These are phyloP conservation scores for Parnassius mnemosyne DNA, from an alignment of 2,888 invertebrate genomes.

Conservation along the genomic window DNA sequence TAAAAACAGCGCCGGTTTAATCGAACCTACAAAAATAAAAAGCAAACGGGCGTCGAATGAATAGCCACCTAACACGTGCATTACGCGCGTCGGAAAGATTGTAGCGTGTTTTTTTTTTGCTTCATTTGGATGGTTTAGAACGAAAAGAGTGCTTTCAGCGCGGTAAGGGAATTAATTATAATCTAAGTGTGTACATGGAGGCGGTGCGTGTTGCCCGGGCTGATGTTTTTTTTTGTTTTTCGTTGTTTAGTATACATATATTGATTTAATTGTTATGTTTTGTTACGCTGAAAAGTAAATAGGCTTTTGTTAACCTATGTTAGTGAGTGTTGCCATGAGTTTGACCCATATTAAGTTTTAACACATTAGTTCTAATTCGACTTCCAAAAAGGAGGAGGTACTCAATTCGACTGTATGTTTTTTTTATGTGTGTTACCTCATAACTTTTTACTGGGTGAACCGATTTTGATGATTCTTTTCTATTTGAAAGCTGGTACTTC, in stretches of 20 bases:
- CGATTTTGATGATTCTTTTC: too few relatives aligned
- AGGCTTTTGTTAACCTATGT: too few relatives aligned
- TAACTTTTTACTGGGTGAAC: too few relatives aligned
- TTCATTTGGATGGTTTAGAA: conserved; percentile 69
- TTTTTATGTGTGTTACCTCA: too few relatives aligned
- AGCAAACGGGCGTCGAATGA: conserved; percentile 16
- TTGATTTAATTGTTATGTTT: neutral
- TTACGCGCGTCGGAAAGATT: conserved; percentile 11
- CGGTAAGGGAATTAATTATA: conserved; percentile 49
- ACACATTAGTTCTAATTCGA: too few relatives aligned
- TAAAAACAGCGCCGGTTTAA: conserved; percentile 9
- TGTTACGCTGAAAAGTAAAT: too few relatives aligned
- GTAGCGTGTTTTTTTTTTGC: conserved; percentile 51
- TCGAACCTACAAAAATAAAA: conserved; percentile 9
- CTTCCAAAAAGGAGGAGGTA: too few relatives aligned
- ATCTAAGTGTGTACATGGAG: conserved; percentile 46
- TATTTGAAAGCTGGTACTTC: too few relatives aligned
- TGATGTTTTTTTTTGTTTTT: conserved; percentile 12
- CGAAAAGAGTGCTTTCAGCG: conserved; percentile 62
- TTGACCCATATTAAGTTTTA: too few relatives aligned
- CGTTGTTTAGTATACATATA: conserved; percentile 1
- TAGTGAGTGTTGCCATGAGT: too few relatives aligned
- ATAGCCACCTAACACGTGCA: conserved; percentile 16
- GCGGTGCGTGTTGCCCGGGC: conserved; percentile 24
- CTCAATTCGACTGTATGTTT: too few relatives aligned